Base-by-base conservation (phyloP, 2,888 invertebrate species). In the Tetranychus piercei region DNA sequence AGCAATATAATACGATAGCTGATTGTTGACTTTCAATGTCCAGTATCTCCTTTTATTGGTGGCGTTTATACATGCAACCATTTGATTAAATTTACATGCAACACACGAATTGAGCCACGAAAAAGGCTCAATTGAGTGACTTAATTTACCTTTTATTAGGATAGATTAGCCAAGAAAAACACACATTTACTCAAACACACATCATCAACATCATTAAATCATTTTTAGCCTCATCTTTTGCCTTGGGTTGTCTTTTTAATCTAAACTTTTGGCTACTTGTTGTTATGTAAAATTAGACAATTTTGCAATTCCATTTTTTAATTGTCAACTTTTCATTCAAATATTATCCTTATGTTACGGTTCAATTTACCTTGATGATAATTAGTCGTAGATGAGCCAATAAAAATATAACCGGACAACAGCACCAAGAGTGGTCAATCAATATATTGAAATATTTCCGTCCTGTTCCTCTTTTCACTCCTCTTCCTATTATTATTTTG, bases 1-100 rank as follows among this genome's bases (percentile, higher is more conserved):
- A 34, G 34, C 34, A 34, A 34, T 34, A 34, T 34, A 34, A 34
- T 34, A 34, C 34, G 34, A 34, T 34, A 34, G 34, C 34, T 34
- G 34, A 34, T 34, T 34, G 34, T 34, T 34, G 34, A 34, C 34
- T 34, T 34, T 34, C 34, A 34, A 34, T 34, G 34, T 34, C 34
- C 34, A 34, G 34, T 34, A 34, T 34, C 23, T 23, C 23, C 23
- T 45, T 15, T 15, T 55, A 15, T 55, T 55, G 55, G 55, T 55
- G 55, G 55, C 15, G 55, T 55, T 55, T 15, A 55, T 15, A 7
- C 55, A 55, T 55, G 55, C 55, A 55, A 55, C 4, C 55, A 55
- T 55, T 55, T 55, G 55, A 55, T 55, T 55, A 55, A 55, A 55
- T 55, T 55, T 55, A 55, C 55, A 55, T 55, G 55, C 55, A 55